Conservation (phyloP, 2,113 vertebrate species). For the Motacilla alba region DNA sequence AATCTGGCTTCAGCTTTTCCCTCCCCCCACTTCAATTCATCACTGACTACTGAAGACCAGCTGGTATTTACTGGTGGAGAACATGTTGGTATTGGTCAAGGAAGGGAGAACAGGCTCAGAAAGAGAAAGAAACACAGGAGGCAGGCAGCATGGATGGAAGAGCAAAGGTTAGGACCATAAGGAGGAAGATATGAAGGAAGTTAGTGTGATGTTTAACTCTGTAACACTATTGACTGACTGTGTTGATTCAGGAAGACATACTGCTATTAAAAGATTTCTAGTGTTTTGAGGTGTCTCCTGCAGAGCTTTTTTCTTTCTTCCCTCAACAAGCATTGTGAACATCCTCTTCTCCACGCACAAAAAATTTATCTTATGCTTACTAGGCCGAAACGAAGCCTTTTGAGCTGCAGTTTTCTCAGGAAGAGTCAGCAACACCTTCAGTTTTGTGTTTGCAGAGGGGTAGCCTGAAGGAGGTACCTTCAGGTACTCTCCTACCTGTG, state of each 20-base stretch:
- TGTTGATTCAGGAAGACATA: background rate
- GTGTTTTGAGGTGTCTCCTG: background rate
- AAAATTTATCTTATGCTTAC: background rate
- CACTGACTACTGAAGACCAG: background rate
- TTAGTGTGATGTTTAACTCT: slow-evolving; percentile 2
- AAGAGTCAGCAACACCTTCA: background rate
- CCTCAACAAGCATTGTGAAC: background rate
- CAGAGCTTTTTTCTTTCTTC: background rate
- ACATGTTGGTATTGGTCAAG: background rate
- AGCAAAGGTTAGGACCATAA: background rate
- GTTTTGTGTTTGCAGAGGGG: background rate
- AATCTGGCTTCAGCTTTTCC: background rate
- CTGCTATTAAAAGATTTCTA: background rate
- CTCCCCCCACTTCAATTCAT: accelerated
- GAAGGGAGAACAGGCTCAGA: background rate
- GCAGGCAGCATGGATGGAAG: background rate
- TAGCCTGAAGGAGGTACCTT: no score
- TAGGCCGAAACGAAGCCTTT: background rate
- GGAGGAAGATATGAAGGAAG: background rate
- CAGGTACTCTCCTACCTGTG: no score
- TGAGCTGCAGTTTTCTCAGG: background rate
- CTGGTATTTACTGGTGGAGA: background rate
- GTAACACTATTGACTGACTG: background rate
- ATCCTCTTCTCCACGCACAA: background rate
- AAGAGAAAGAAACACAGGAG: background rate